A percentile compares a stretch with the other conserved stretches of the same genome.
phyloP scores from a whole-genome alignment of 1,140 invertebrate species.

The Lepidotrigona ventralis region DNA sequence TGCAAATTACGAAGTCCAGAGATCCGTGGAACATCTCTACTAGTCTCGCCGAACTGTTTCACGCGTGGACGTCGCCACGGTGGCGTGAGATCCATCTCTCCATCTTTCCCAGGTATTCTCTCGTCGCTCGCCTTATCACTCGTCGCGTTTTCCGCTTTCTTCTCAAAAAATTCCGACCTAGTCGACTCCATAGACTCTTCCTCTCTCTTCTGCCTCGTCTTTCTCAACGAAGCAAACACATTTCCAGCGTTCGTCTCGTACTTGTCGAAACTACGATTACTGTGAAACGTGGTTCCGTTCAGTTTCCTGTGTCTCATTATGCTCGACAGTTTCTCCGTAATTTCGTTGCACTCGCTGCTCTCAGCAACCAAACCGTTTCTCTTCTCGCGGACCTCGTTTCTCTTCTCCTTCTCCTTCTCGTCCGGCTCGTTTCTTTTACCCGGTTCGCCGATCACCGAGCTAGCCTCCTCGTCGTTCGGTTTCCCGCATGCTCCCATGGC shows the following conservation, averaged over 20 bases:
- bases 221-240: slow-evolving; percentile 46
- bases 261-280: slow-evolving; percentile 68
- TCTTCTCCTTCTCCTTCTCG: neutral
- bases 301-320: slow-evolving; percentile 83
- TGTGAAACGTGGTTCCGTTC: slow-evolving; percentile 77
- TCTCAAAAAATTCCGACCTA: neutral
- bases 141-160: neutral
- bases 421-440: no score
- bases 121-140: neutral
- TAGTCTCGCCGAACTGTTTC: slow-evolving; percentile 76
- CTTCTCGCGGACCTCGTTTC: slow-evolving; percentile 12
- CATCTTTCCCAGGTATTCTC: neutral
- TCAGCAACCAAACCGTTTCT: slow-evolving; percentile 16
- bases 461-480: neutral
- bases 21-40: slow-evolving; percentile 76
- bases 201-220: neutral
- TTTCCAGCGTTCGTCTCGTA: slow-evolving; percentile 34
- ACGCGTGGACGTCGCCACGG: slow-evolving; percentile 72
- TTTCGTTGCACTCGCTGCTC: slow-evolving; percentile 71
- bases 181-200: neutral
- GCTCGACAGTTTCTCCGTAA: slow-evolving; percentile 86
- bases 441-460: neutral
- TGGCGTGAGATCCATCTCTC: slow-evolving; percentile 73
- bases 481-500: slow-evolving; percentile 53
- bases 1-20: slow-evolving; percentile 74